A percentile compares a stretch with the other conserved stretches of the same genome.
phyloP scores from a whole-genome alignment of 1,140 invertebrate species.

The Euglossa dilemma region DNA sequence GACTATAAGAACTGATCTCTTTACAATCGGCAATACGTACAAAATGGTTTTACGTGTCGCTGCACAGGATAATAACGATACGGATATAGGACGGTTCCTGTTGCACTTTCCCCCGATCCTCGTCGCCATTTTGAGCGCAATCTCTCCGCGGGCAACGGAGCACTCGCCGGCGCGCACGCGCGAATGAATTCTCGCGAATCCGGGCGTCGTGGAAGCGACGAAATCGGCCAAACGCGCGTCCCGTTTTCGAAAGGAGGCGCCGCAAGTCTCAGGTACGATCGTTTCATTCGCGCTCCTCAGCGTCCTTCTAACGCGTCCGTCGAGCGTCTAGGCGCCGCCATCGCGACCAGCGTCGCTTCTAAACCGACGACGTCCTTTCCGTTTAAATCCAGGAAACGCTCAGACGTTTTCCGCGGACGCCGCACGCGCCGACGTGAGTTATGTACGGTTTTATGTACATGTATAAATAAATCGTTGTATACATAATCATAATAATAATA shows the following conservation, averaged over 20 bases:
- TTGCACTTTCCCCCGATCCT: slow-evolving; percentile 31
- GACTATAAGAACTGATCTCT: slow-evolving; percentile 68
- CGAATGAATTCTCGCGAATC: not conserved
- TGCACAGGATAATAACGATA: slow-evolving; percentile 56
- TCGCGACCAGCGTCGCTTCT: not conserved
- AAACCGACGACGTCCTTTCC: not conserved
- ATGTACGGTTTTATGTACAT: not conserved
- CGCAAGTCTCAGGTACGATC: slow-evolving; percentile 42
- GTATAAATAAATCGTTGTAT: slow-evolving; percentile 38
- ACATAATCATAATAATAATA: slow-evolving; percentile 35
- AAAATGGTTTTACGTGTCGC: slow-evolving; percentile 56
- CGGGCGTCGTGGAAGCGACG: not conserved
- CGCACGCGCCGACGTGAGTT: not conserved
- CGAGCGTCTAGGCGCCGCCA: not conserved
- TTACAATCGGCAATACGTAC: slow-evolving; percentile 70
- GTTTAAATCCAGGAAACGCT: too few relatives aligned
- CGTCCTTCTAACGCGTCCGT: not conserved
- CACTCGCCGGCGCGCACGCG: not conserved
- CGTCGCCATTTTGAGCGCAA: slow-evolving; percentile 12
- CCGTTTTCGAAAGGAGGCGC: not conserved
- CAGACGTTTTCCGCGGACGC: not conserved
- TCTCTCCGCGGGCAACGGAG: not conserved
- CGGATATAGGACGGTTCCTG: slow-evolving; percentile 63
- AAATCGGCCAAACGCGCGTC: not conserved
- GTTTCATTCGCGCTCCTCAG: slow-evolving; percentile 3